phyloP scores from a whole-genome alignment of 2,797 vertebrate genomes.

The Cephalopachus bancanus region DNA sequence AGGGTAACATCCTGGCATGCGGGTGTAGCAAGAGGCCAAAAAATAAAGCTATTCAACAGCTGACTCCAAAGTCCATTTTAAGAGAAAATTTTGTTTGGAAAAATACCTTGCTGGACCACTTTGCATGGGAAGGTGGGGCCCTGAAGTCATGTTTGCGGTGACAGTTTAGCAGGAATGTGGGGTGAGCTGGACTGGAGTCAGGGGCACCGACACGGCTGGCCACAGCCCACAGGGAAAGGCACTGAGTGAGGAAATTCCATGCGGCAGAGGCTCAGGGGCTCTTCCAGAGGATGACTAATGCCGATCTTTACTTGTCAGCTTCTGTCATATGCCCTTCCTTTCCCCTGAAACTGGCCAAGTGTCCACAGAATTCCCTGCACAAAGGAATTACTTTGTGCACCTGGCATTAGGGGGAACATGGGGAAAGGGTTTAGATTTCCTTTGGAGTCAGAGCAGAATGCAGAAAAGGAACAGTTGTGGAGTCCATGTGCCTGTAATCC shows the following conservation, averaged over 20 bases:
- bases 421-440: not conserved
- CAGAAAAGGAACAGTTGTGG: not conserved
- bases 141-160: not conserved
- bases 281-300: not conserved
- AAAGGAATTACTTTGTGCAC: too few species aligned
- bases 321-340: not conserved
- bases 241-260: not conserved
- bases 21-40: too few species aligned
- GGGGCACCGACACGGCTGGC: not conserved
- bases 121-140: not conserved
- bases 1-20: not conserved
- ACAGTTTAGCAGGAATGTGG: not conserved
- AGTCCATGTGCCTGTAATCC: too few species aligned
- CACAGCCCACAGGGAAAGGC: not conserved
- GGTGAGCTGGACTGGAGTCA: not conserved
- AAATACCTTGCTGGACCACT: not conserved
- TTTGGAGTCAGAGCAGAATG: not conserved
- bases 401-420: fast-evolving
- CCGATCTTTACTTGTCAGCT: not conserved
- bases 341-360: not conserved
- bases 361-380: not conserved
- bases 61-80: not conserved
- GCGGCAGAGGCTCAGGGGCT: not conserved
- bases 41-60: not conserved
- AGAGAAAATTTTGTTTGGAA: not conserved